These are phyloP conservation scores for Cordilura impudica DNA, from an alignment of 2,888 invertebrate genomes.

Conservation along the genomic window DNA sequence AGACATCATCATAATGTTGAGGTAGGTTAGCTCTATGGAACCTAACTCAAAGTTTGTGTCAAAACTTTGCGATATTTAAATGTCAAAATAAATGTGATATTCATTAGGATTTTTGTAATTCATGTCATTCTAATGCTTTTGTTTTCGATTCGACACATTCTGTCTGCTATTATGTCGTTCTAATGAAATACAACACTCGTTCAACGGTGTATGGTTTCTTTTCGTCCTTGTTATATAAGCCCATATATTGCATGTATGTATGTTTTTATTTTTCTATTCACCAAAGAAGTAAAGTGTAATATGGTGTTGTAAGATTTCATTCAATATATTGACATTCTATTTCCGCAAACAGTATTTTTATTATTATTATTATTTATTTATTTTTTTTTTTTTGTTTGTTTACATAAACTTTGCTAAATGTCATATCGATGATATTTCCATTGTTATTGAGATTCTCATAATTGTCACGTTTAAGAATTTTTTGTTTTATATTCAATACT, in stretches of 20 bases:
- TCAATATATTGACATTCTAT: conserved; percentile 43
- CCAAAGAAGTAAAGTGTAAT: background rate
- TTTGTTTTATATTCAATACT: background rate
- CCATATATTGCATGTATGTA: background rate
- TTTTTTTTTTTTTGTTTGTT: conserved; percentile 1
- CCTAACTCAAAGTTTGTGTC: background rate
- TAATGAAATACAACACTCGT: conserved; percentile 32
- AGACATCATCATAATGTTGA: conserved; percentile 78
- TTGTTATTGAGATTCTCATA: background rate
- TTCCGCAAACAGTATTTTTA: conserved; percentile 18
- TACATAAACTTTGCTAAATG: conserved; percentile 15
- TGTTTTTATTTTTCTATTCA: background rate
- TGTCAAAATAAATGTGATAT: conserved; percentile 55
- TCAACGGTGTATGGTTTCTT: conserved; percentile 21
- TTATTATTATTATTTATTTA: no score
- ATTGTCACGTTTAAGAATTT: conserved; percentile 35
- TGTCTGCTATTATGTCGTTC: background rate
- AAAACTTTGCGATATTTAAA: conserved; percentile 28
- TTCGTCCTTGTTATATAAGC: background rate
- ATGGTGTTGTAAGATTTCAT: background rate
- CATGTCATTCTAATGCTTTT: conserved; percentile 2
- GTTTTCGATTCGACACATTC: conserved; percentile 24
- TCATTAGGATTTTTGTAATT: conserved; percentile 34
- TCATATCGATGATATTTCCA: background rate
- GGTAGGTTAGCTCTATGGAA: no score